Percentiles rank a stretch among this genome's conserved stretches.
Conservation (phyloP, 2,888 invertebrate genomes). For the Epistrophe eligans region DNA sequence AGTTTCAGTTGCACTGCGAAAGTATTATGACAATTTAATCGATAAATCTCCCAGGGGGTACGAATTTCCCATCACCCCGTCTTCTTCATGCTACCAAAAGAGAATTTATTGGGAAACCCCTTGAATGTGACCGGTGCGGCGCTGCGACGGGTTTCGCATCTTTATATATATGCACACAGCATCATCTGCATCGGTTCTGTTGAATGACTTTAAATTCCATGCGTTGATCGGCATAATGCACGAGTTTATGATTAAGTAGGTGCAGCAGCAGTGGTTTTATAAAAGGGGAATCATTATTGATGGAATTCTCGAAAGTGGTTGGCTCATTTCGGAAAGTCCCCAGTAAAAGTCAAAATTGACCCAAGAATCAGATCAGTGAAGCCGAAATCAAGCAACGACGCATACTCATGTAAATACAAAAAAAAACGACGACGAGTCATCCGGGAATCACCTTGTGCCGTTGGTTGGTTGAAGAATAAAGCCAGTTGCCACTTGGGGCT, state of each 20-base stretch:
- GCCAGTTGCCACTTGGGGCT: conserved; percentile 21
- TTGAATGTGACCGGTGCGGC: neutral
- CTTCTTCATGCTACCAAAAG: conserved; percentile 23
- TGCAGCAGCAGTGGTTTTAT: conserved; percentile 32
- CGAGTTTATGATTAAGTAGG: conserved; percentile 10
- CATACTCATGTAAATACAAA: neutral
- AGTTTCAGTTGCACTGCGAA: conserved; percentile 53
- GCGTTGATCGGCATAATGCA: conserved; percentile 33
- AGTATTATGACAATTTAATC: conserved; percentile 59
- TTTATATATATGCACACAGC: neutral
- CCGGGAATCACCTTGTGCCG: conserved; percentile 69
- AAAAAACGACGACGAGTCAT: conserved; percentile 53
- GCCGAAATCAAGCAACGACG: conserved; percentile 32
- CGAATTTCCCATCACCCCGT: conserved; percentile 30
- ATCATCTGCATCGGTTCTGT: conserved; percentile 25
- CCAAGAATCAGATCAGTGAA: conserved; percentile 40
- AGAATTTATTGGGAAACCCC: conserved; percentile 66
- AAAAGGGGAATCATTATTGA: conserved; percentile 54
- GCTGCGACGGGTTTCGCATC: neutral
- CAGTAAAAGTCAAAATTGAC: conserved; percentile 35
- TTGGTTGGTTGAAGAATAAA: conserved; percentile 27
- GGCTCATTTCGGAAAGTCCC: conserved; percentile 64
- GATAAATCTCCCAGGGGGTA: conserved; percentile 38
- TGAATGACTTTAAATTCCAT: conserved; percentile 30
- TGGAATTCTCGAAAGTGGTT: conserved; percentile 51